phyloP scores from a whole-genome alignment of 1,140 invertebrate genomes.

The Batillaria attramentaria region DNA sequence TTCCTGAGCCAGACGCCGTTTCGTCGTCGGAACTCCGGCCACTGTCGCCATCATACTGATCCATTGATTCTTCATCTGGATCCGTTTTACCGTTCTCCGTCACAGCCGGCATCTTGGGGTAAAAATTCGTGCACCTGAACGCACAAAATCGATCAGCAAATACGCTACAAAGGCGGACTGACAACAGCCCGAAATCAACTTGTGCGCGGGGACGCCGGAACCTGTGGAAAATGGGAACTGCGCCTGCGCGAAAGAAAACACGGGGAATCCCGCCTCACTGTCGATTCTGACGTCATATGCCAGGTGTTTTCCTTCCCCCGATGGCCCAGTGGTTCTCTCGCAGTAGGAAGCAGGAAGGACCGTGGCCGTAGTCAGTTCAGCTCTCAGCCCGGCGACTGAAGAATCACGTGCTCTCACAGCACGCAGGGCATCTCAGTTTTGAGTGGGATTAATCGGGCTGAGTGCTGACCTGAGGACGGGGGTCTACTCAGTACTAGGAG shows the following conservation, averaged over 20 bases:
- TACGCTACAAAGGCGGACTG: too few species aligned
- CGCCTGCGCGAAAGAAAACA: slow-evolving; percentile 47
- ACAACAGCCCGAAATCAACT: slow-evolving; percentile 13
- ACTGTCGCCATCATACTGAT: slow-evolving; percentile 72
- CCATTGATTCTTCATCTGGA: slow-evolving; percentile 73
- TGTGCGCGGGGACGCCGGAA: slow-evolving; percentile 15
- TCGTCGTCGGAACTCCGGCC: slow-evolving; percentile 72
- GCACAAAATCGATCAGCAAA: too few species aligned
- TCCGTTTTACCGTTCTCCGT: slow-evolving; percentile 42
- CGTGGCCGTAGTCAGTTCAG: neutral
- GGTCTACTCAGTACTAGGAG: too few species aligned
- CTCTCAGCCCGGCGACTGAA: too few species aligned
- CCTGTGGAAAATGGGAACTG: slow-evolving; percentile 30
- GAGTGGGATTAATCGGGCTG: neutral
- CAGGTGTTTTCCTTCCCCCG: too few species aligned
- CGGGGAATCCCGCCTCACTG: slow-evolving; percentile 20
- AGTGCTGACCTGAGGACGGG: neutral
- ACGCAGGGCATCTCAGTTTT: too few species aligned
- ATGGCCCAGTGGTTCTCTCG: neutral
- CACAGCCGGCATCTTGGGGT: slow-evolving; percentile 24
- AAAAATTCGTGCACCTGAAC: too few species aligned
- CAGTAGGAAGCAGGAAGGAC: neutral
- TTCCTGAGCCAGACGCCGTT: slow-evolving; percentile 67
- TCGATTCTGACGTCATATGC: slow-evolving; percentile 19
- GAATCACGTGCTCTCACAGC: too few species aligned